Conservation (phyloP, 2,797 vertebrate species). For the Micrastur ruficollis region DNA sequence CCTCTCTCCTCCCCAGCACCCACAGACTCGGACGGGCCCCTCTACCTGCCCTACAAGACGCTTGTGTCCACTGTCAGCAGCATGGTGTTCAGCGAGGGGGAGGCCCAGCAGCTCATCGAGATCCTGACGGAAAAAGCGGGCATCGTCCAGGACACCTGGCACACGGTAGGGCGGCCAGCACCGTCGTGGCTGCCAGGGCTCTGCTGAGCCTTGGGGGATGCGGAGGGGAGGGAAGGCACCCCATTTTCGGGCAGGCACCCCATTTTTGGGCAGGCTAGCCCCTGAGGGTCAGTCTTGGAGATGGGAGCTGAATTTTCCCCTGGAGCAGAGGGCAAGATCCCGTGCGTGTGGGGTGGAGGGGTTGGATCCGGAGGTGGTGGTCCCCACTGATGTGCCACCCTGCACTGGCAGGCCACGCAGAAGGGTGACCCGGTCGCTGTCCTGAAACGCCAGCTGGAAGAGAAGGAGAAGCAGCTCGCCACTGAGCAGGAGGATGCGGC, state of each 20-base stretch:
- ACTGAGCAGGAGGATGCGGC: constrained; percentile 85
- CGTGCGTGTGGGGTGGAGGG: fast-evolving
- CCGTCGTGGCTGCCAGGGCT: not conserved
- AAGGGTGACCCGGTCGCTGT: constrained; percentile 88
- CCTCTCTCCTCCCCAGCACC: constrained; percentile 23
- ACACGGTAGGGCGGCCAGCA: constrained; percentile 78
- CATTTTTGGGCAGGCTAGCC: not conserved
- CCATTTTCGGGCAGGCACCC: not conserved
- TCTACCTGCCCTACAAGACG: constrained; percentile 89
- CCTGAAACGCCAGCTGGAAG: constrained; percentile 92
- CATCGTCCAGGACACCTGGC: constrained; percentile 89
- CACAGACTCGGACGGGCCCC: constrained; percentile 76
- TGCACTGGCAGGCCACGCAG: constrained; percentile 83
- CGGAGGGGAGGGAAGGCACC: not conserved
- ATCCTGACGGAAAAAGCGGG: constrained; percentile 89
- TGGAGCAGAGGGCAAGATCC: not conserved
- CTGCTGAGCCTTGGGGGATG: not conserved
- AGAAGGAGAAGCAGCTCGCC: constrained; percentile 88
- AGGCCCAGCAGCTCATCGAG: constrained; percentile 90
- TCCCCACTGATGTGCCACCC: not conserved
- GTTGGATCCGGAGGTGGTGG: not conserved
- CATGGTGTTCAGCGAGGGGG: constrained; percentile 90
- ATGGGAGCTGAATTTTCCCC: not conserved
- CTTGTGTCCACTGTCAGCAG: constrained; percentile 86
- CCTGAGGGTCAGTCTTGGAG: not conserved